Evolutionary conservation across 2,888 invertebrate species (phyloP), one percentile per base, ranked within the genome.

Genomic region (Spialia ferax): DNA sequence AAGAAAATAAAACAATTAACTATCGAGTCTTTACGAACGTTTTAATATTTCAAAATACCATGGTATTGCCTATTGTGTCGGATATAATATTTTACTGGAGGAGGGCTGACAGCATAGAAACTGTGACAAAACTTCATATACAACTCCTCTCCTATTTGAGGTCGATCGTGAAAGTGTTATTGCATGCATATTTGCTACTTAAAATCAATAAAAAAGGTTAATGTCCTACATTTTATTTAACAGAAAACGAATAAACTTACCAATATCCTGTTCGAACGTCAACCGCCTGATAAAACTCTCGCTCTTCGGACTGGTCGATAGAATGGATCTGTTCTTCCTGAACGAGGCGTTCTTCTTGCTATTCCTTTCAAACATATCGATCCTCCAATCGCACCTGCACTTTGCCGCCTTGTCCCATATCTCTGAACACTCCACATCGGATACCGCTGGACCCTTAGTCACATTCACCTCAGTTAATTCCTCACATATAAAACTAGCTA

Each of bases 331-430:
- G 68, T 89, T 94, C 76, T 95, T 92, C 71, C 95, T 94, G 56
- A 94, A 90, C 70, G 94, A 94, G 0, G 93, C 90, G 68, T 91
- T 94, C 77, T 91, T 94, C 75, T 94, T 92, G 54, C 88, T 90
- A 48, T 91, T 95, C 74, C 94, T 87, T 78, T 94, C 82, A 76
- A 94, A 88, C 74, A 88, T 75, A 74, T 94, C 88, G 67, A 94
- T 81, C 79, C 94, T 95, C 95, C 95, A 96, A 7, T 94, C 91
- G 78, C 96, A 96, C n/a, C 89, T 77, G 74, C 96, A 97, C 35
- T 94, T 93, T 0, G 88, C 83, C 20, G 95, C 89, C 8, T 80
- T 87, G 22, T 89, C 85, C 96, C 96, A 96, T 6, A 94, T 88
- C 62, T 89, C 90, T 0, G 90, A 81, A 74, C 95, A 96, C 52